Conservation (phyloP, 1,140 invertebrate species). For the Branchinecta lindahli region DNA sequence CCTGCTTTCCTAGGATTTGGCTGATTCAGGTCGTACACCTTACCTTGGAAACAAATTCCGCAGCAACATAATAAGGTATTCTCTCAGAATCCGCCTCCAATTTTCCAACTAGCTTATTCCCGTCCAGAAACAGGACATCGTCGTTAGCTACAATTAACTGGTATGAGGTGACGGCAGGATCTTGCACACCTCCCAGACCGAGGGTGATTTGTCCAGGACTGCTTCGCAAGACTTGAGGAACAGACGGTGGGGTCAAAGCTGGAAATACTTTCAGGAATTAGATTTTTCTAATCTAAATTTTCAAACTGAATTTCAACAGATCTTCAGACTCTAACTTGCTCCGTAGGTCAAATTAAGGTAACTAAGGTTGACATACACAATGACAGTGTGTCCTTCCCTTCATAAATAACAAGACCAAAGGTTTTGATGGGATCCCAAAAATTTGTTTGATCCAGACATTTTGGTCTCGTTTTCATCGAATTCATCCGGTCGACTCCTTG, state of each 20-base stretch:
- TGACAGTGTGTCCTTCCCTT: no score
- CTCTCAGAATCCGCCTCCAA: neutral
- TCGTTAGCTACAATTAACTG: conserved; percentile 3
- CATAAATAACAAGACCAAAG: no score
- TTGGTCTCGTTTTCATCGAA: no score
- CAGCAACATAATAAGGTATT: neutral
- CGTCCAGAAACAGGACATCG: neutral
- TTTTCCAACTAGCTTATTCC: neutral
- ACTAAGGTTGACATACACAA: no score
- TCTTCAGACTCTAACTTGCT: neutral
- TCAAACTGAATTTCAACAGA: neutral
- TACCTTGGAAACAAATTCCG: neutral
- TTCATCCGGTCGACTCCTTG: no score
- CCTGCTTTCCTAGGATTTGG: no score
- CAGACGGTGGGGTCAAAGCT: neutral
- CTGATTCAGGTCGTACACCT: no score
- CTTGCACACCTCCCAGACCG: neutral
- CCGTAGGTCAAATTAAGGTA: neutral
- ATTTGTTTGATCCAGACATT: no score
- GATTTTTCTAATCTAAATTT: neutral
- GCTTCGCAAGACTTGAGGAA: neutral
- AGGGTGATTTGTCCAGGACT: conserved; percentile 3
- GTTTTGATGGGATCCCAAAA: no score
- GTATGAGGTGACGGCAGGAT: neutral
- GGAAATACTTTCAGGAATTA: neutral